phyloP scores from a whole-genome alignment of 2,113 vertebrate species.

The Dipodomys spectabilis region DNA sequence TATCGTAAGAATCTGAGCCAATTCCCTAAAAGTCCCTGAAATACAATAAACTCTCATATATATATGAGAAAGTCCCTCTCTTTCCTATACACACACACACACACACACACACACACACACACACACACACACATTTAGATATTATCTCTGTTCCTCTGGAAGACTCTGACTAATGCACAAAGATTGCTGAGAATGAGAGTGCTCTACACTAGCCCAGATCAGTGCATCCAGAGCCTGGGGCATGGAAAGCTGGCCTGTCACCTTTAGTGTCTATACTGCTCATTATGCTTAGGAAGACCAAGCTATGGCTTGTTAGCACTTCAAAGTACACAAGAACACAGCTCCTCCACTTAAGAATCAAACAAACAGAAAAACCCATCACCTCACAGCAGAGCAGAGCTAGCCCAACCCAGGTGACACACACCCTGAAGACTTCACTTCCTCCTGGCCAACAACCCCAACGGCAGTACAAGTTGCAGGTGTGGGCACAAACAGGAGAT shows the following conservation, averaged over 20 bases:
- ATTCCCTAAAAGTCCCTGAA: background rate
- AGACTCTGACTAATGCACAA: background rate
- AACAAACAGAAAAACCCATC: background rate
- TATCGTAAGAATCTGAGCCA: too few species aligned
- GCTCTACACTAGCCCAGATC: too few species aligned
- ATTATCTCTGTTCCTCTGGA: background rate
- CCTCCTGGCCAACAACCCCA: too few species aligned
- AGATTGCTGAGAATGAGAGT: background rate
- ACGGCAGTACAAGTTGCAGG: background rate
- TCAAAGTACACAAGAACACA: background rate
- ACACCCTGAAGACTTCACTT: background rate
- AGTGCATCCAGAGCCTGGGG: background rate
- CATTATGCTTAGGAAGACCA: background rate
- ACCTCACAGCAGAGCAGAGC: background rate
- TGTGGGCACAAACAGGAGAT: background rate
- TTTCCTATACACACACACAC: too few species aligned
- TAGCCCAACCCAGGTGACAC: background rate
- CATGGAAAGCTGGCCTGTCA: background rate
- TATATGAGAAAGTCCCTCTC: too few species aligned
- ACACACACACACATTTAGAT: background rate
- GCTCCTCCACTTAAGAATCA: constrained; percentile 10
- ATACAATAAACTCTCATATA: background rate
- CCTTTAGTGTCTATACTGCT: too few species aligned
- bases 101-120: too few species aligned
- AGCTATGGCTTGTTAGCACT: background rate